Evolutionary conservation across 2,113 vertebrate species (phyloP), one percentile per base, ranked within the genome.

Genomic region (Sorex araneus): DNA sequence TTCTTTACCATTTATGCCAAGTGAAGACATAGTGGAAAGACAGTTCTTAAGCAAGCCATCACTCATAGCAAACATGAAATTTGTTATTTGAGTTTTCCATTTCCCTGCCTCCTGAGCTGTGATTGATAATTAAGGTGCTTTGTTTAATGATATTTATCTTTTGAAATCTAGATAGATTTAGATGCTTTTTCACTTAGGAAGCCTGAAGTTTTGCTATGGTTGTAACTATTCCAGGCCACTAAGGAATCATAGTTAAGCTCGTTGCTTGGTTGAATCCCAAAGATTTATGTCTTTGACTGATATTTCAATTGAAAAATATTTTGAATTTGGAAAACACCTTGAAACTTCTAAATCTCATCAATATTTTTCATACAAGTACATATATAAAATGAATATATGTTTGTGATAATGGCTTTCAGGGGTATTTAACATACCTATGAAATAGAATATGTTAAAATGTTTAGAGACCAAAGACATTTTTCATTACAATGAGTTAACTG

Each of bases 241-340:
- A 74, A 84, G 45, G 16, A 74, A 77, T 34, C 67, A 23, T 57
- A 57, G 50, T 67, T 78, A 78, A 78, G 23, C 34, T 18, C 2
- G 30, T 34, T 81, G 84, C 16, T 25, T 82, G 18, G 4, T 36
- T 79, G 30, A 87, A 40, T 21, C 6, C 60, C 34, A 71, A 45
- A 87, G 23, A 73, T 85, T 88, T 88, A 36, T 77, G 67, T 40
- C 45, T 86, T 0, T 70, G 16, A 40, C 30, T 57, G 89, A 63
- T 25, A 18, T 79, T 79, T 34, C 7, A 95, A 93, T 63, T 92
- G 9, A 32, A 79, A 25, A 36, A 81, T 73, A 75, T 40, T 87
- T 95, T 94, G 10, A 81, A 90, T 95, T 92, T 84, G 18, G 45
- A 84, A 92, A 69, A 6, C 54, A 32, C 13, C 75, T 82, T 70